Conservation (phyloP, 2,113 vertebrate species). For the Scomber colias region DNA sequence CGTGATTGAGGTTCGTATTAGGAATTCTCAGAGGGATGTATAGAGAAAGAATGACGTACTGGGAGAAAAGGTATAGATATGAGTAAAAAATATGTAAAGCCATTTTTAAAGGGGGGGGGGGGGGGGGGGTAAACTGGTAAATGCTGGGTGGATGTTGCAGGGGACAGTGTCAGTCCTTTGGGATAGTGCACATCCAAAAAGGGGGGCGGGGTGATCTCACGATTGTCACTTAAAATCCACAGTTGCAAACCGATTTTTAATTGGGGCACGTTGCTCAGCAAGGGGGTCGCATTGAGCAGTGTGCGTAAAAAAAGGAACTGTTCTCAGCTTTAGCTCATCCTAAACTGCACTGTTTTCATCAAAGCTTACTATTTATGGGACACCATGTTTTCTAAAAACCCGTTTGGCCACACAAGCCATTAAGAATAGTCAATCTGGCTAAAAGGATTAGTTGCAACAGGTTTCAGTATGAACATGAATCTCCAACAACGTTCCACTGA, state of each 20-base stretch:
- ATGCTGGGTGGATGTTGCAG: background rate
- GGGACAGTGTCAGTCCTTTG: background rate
- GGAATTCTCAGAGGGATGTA: constrained; percentile 76
- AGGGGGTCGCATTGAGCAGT: background rate
- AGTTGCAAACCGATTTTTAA: background rate
- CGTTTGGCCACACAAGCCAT: background rate
- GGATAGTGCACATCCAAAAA: constrained; percentile 1
- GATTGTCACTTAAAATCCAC: background rate
- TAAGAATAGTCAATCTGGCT: constrained; percentile 25
- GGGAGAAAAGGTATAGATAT: constrained; percentile 20
- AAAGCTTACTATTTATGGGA: constrained; percentile 8
- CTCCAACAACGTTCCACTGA: background rate
- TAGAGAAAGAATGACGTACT: constrained; percentile 10
- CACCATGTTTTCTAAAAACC: constrained; percentile 26
- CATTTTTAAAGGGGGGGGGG: too few species aligned
- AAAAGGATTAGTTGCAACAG: constrained; percentile 60
- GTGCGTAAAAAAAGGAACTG: constrained; percentile 1
- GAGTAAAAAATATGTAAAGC: constrained; percentile 1
- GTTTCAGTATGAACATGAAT: constrained; percentile 24
- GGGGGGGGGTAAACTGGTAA: background rate
- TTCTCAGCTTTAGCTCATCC: constrained; percentile 32
- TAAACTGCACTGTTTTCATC: background rate
- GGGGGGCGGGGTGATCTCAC: constrained; percentile 5
- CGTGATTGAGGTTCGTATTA: constrained; percentile 95
- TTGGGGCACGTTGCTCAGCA: background rate